Evolutionary conservation across 2,888 invertebrate genomes (phyloP), one percentile per base, ranked within the genome.

Genomic region (Bhutanitis thaidina): DNA sequence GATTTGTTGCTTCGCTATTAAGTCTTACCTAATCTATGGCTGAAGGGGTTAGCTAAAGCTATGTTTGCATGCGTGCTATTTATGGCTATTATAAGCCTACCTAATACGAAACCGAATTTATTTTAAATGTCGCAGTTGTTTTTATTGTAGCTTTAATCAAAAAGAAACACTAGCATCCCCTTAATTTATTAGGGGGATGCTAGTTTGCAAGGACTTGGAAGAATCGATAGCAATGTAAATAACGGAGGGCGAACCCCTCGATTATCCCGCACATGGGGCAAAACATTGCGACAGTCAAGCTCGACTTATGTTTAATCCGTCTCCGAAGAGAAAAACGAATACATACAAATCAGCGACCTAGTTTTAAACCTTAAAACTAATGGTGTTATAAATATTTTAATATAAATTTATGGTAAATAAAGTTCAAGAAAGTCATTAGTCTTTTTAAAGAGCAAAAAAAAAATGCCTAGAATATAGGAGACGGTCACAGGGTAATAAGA

Each of bases 151-250:
- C 32, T 10, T 35, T 48, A 45, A 48, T 54, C 43, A 10, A 37
- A 44, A 34, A 34, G 47, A 29, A 35, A 47, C 47, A 50, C 45
- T 40, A 40, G 45, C 34, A 35, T 40, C 44, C 44, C 39, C 44
- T 43, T 29, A 50, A 43, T 52, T 45, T 49, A 45, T 44, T 51
- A 41, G 29, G 48, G 55, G 50, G 39, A 39, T 71, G 69, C 60
- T 64, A 20, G 27, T 38, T 40, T 29, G 45, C 67, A 64, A 60
- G 64, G 63, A 68, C 61, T 62, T 61, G 57, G 60, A 61, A 58
- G 71, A 78, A 79, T 83, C 84, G 78, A 82, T 83, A 78, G 65
- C 74, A 71, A 76, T 78, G 80, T 81, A 85, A 81, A 86, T 79
- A 80, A 77, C 71, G 56, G 43, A 59, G 62, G 62, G 59, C 50